Evolutionary conservation across 2,888 invertebrate species (phyloP), one percentile per base, ranked within the genome.

Genomic region (Pelosia muscerda): DNA sequence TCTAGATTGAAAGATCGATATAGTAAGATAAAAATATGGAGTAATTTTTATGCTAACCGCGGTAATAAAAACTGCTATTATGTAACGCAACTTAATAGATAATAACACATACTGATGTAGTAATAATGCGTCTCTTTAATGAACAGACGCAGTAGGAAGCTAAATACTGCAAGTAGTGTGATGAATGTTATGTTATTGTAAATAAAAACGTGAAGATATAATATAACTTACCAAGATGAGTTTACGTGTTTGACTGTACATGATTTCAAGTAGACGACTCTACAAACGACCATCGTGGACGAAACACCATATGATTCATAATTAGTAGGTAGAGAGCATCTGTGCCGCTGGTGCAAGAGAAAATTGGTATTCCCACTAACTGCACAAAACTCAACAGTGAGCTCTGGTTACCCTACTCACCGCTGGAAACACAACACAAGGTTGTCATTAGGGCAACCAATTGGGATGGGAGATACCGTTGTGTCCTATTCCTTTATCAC

Each of bases 1-100:
- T 28, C 57, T 31, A 57, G 9, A 57, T 57, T 57, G 28, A 26
- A 57, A 57, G 57, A 57, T 57, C 28, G n/a, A 26, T 31, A n/a
- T n/a, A 28, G 57, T 57, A 23, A 54, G 8, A 54, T 22, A 54
- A 62, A 34, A 62, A 28, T 22, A 31, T 62, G 26, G 13, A 19
- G 55, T 26, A n/a, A 19, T 26, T 62, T 1, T 28, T 38, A 61
- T 42, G 23, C 19, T 28, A 61, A 54, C 31, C 2, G 23, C 15
- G 13, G 15, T 22, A 53, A 54, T 54, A 22, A 13, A 55, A 15
- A 26, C 13, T 25, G 13, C 55, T 2, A 13, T 55, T 25, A 55
- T 55, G 26, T 55, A 26, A 49, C 19, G 49, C 49, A 8, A n/a
- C n/a, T n/a, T 15, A 19, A 42, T 42, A 42, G 19, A 42, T 42